Percentiles rank a stretch among this genome's conserved stretches.
These are phyloP conservation scores for Falco rusticolus DNA, from an alignment of 2,797 vertebrate species.

Conservation along the genomic window DNA sequence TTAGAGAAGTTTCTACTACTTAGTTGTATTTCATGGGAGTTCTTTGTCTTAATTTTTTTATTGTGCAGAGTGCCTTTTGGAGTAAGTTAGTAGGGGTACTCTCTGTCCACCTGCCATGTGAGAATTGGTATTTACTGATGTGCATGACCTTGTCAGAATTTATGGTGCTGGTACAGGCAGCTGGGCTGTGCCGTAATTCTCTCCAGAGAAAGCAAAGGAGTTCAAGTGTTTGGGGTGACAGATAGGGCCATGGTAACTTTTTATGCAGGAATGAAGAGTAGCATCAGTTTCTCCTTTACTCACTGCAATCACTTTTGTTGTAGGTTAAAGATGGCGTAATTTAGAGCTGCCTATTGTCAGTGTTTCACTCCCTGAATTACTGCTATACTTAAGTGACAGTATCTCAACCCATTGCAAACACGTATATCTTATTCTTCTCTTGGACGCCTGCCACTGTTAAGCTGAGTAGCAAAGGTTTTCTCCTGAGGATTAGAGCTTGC, in stretches of 20 bases:
- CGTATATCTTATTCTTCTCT: neutral
- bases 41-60: neutral
- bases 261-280: neutral
- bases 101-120: neutral
- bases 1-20: neutral
- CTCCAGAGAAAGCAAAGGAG: neutral
- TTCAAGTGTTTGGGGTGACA: neutral
- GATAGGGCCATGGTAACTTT: neutral
- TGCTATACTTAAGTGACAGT: neutral
- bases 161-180: neutral
- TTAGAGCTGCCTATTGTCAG: neutral
- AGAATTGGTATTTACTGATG: neutral
- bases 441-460: neutral
- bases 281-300: neutral
- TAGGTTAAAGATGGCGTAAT: conserved; percentile 44
- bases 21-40: neutral
- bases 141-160: conserved; percentile 11
- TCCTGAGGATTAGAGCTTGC: neutral
- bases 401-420: neutral
- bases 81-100: neutral
- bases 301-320: neutral
- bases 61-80: neutral
- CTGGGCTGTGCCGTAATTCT: neutral
- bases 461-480: neutral
- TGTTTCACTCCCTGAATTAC: conserved; percentile 11